phyloP scores from a whole-genome alignment of 2,888 invertebrate genomes.

The Cistogaster globosa region DNA sequence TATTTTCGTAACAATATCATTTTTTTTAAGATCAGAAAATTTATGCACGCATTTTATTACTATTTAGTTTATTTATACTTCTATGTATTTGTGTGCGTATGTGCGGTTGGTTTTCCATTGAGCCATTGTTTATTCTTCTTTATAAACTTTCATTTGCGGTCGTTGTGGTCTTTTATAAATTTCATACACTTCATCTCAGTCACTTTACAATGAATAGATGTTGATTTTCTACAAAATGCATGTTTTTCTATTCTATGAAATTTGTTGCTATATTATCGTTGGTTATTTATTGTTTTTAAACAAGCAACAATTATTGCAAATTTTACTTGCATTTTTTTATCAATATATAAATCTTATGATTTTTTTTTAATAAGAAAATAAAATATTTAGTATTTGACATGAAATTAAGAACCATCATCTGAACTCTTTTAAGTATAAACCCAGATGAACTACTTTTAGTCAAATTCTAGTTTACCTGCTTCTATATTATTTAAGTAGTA shows the following conservation, averaged over 20 bases:
- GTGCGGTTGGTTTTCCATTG: not conserved
- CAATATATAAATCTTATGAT: not conserved
- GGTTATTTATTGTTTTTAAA: not conserved
- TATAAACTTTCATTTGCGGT: conserved; percentile 64
- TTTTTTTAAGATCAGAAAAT: not conserved
- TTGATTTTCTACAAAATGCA: conserved; percentile 34
- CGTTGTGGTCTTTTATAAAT: conserved; percentile 51
- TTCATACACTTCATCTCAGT: conserved; percentile 40
- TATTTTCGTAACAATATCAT: too few species aligned
- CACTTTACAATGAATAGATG: conserved; percentile 37
- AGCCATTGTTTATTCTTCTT: conserved; percentile 25
- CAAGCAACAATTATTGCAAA: not conserved
- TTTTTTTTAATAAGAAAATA: too few species aligned
- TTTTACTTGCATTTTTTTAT: not conserved
- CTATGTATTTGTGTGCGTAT: not conserved
- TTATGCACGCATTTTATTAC: not conserved
- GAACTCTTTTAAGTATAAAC: not conserved
- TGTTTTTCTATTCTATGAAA: conserved; percentile 18
- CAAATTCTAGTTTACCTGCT: too few species aligned
- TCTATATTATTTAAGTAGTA: too few species aligned
- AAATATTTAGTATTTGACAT: too few species aligned
- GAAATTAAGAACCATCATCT: too few species aligned
- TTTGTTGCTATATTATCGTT: conserved; percentile 24
- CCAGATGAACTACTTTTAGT: not conserved
- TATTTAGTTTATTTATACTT: not conserved